phyloP scores from a whole-genome alignment of 2,113 vertebrate genomes.

The Campylorhamphus procurvoides region DNA sequence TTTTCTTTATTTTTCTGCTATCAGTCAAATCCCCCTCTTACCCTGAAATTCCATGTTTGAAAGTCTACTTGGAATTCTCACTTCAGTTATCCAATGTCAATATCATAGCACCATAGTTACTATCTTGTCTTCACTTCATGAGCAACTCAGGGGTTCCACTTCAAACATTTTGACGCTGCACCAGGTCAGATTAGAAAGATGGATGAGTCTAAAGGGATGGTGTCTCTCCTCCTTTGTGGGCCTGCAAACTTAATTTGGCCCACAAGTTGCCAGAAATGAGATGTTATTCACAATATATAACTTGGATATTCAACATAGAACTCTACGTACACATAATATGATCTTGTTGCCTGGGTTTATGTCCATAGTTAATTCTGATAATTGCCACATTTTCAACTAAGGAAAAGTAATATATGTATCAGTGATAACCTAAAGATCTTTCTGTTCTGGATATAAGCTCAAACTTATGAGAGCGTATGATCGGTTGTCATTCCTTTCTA shows the following conservation, averaged over 20 bases:
- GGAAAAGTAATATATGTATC: not conserved
- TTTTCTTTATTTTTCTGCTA: not conserved
- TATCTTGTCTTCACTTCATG: not conserved
- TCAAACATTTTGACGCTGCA: not conserved
- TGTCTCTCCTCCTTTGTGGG: not conserved
- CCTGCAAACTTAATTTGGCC: not conserved
- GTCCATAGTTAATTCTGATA: not conserved
- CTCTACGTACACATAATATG: not conserved
- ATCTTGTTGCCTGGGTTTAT: not conserved
- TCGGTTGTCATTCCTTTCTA: not conserved
- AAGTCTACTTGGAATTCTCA: conserved; percentile 1
- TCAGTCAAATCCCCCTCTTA: not conserved
- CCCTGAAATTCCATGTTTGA: not conserved
- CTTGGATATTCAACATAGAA: not conserved
- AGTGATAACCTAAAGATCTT: not conserved
- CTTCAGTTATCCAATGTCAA: conserved; percentile 8
- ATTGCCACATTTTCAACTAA: not conserved
- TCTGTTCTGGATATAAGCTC: not conserved
- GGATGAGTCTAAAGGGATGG: not conserved
- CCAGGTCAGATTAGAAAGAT: not conserved
- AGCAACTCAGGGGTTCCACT: not conserved
- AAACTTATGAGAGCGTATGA: not conserved
- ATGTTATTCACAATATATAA: not conserved
- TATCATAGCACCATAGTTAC: not conserved
- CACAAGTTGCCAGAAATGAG: not conserved